Evolutionary conservation across 2,888 invertebrate species (phyloP), one percentile per base, ranked within the genome.

Genomic region (Chydorus sphaericus): DNA sequence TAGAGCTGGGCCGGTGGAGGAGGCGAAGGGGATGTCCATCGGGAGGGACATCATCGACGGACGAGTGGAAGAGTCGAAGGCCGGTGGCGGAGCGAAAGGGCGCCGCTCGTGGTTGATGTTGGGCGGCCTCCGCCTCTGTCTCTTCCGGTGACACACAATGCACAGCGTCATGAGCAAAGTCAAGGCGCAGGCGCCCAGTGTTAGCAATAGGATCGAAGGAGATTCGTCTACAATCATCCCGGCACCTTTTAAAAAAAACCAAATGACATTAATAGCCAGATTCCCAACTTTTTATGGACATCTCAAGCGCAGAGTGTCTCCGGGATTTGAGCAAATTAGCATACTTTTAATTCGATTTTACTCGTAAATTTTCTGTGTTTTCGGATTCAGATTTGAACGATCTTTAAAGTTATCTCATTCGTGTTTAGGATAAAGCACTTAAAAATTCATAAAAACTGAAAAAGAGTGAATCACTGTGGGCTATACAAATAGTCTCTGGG

Each of bases 71-170:
- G 52, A 23, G 14, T 52, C 52, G 52, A 52, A 52, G 23, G 52
- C 49, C 10, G 33, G 52, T 7, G 33, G 57, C 26, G 48, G 39
- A 14, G 29, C 33, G 55, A 33, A 54, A n/a, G 55, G 54, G 6
- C 18, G 58, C 5, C 33, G 51, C 14, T 30, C 54, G 51, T 49
- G 30, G 39, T 31, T 28, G 16, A 33, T 2, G 44, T 26, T 44
- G 23, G 26, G 44, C 44, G 62, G 59, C 26, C 55, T 48, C 48
- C 63, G 60, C 54, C 61, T 66, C 62, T 60, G 63, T 58, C 61
- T 59, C 53, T 68, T 69, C 57, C 76, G 71, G 64, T 80, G 78
- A 64, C 79, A 80, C 65, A 77, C 69, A 58, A 79, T 69, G 68
- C 76, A 76, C 57, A 73, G 58, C 14, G 69, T 56, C 26, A 67